Base-by-base conservation (phyloP, 2,797 vertebrate genomes). In the Pelobates cultripes region DNA sequence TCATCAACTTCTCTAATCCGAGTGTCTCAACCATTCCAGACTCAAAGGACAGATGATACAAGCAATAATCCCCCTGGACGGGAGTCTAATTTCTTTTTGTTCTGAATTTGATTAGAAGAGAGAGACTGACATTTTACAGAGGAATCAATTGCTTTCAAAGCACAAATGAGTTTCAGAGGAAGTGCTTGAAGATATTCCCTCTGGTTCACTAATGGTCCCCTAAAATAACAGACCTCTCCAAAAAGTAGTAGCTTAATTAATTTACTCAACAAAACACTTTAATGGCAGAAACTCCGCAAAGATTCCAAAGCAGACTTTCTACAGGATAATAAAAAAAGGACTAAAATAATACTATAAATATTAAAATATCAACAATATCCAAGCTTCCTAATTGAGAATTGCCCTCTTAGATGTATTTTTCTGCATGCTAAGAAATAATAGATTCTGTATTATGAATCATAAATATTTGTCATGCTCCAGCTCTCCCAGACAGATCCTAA, bases 21-120 rank as follows among this genome's bases (percentile, higher is more conserved):
- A 84, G 77, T 76, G 82, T 84, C 73, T 84, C 68, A 84, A 84
- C 76, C 77, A 80, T 84, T 79, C 3, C 77, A 76, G 45, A 68
- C 77, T 75, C 77, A 84, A 84, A 84, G 82, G 82, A 84, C 82
- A 84, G 77, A 84, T 79, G 82, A 84, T 84, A 84, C 82, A 84
- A 84, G 82, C 73, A 80, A 76, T 84, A 84, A 84, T 84, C 82
- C 82, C 82, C 73, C 77, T 76, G 82, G 82, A 84, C 60, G 60
- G 68, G 72, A 84, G 73, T 84, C 82, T 84, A 84, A 84, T 84
- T 79, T 84, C 73, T 79, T 84, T 84, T 84, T 84, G 77, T 84
- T 84, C 60, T 84, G 77, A 79, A 84, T 84, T 79, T 84, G 82
- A 84, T 79, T 76, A 79, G 73, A 72, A 75, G 77, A 76, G 68